These are phyloP conservation scores for Tryphoninae sp. DNA, from an alignment of 2,888 invertebrate genomes.

Conservation along the genomic window DNA sequence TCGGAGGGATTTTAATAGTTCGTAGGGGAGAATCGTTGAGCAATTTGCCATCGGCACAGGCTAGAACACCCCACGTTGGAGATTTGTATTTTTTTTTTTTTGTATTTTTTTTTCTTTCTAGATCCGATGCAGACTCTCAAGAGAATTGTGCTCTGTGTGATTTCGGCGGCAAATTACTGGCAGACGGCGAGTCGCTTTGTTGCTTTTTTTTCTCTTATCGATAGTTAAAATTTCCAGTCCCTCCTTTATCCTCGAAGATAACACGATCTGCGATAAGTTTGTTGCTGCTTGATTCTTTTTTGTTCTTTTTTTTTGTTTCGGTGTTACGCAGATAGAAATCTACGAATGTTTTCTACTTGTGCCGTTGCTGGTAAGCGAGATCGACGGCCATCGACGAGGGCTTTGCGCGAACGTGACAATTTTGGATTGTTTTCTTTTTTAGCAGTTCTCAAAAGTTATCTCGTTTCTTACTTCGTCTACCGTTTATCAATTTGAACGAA, in stretches of 20 bases:
- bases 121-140: background rate
- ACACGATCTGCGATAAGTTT: background rate
- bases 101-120: background rate
- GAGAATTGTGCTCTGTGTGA: background rate
- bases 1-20: slow-evolving; percentile 54
- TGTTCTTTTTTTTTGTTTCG: slow-evolving; percentile 22
- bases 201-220: background rate
- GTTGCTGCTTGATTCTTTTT: background rate
- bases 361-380: slow-evolving; percentile 32
- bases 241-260: background rate
- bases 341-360: slow-evolving; percentile 9
- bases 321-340: slow-evolving; percentile 33
- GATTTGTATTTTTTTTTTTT: slow-evolving; percentile 3
- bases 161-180: slow-evolving; percentile 30
- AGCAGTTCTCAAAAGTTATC: too few species aligned
- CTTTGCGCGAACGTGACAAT: too few species aligned
- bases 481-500: too few species aligned
- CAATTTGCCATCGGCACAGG: slow-evolving; percentile 45
- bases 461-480: too few species aligned
- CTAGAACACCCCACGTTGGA: slow-evolving; percentile 2
- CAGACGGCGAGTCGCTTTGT: background rate
- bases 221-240: background rate
- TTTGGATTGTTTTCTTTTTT: too few species aligned
- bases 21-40: slow-evolving; percentile 50
- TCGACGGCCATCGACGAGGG: background rate